Evolutionary conservation across 2,888 invertebrate species (phyloP).

Genomic region (Nemotelus pantherinus): DNA sequence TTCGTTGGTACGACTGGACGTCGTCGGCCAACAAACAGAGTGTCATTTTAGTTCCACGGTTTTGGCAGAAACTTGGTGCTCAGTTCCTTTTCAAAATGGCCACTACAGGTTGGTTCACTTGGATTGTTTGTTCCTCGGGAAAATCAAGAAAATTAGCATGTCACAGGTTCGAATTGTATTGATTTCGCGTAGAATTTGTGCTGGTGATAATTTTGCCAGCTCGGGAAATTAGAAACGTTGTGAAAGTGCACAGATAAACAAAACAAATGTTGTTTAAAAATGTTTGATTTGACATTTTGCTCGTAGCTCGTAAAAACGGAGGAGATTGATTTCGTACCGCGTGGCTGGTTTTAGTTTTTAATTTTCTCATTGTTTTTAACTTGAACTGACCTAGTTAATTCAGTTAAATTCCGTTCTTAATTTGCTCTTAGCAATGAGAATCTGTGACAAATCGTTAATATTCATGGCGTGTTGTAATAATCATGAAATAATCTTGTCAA

Average conservation of each 20-base stretch:
- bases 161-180: neutral
- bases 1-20: constrained; percentile 28
- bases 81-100: constrained; percentile 71
- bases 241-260: constrained; percentile 26
- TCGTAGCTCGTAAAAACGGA: neutral
- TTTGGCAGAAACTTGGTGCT: constrained; percentile 38
- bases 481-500: neutral
- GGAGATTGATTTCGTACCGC: constrained; percentile 48
- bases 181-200: neutral
- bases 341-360: constrained; percentile 48
- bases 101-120: constrained; percentile 75
- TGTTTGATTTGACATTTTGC: constrained; percentile 41
- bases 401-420: too few relatives aligned
- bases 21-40: constrained; percentile 23
- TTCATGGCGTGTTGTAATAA: neutral
- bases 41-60: constrained; percentile 33
- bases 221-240: neutral
- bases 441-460: neutral
- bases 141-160: constrained; percentile 31
- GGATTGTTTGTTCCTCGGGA: constrained; percentile 49
- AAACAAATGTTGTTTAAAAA: constrained; percentile 50
- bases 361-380: constrained; percentile 14
- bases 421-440: neutral
- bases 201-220: neutral
- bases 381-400: neutral